Evolutionary conservation across 2,888 invertebrate species (phyloP).

Genomic region (Zele albiditarsus): DNA sequence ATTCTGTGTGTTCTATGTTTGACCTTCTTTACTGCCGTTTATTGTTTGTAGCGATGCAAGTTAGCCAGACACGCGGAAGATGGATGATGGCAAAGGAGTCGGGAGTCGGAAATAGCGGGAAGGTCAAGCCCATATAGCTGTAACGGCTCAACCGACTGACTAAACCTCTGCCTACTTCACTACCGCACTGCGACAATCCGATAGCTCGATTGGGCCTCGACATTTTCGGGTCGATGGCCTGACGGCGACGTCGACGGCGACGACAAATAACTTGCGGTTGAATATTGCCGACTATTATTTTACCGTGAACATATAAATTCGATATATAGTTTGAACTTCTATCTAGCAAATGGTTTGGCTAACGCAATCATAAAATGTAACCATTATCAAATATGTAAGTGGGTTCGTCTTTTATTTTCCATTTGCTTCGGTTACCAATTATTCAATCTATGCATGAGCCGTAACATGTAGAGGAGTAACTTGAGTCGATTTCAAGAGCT

Average conservation of each 20-base stretch:
- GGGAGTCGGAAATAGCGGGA: neutral
- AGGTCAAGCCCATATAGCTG: neutral
- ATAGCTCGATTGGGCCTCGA: constrained; percentile 58
- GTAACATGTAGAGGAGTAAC: too few species aligned
- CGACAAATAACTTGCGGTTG: too few species aligned
- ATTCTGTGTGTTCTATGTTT: neutral
- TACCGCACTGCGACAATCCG: constrained; percentile 72
- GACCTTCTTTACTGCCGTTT: constrained; percentile 45
- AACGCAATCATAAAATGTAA: too few species aligned
- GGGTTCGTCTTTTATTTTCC: too few species aligned
- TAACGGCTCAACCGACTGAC: constrained; percentile 49
- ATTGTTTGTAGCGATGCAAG: constrained; percentile 29
- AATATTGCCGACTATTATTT: too few species aligned
- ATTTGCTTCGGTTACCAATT: too few species aligned
- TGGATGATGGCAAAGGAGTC: neutral
- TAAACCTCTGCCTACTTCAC: constrained; percentile 61
- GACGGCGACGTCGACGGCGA: neutral
- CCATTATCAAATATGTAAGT: too few species aligned
- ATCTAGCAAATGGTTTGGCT: too few species aligned
- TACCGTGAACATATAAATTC: too few species aligned
- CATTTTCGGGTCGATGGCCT: constrained; percentile 28
- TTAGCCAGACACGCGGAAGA: neutral
- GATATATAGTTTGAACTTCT: too few species aligned
- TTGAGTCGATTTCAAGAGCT: too few species aligned
- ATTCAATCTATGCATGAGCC: too few species aligned